phyloP scores from a whole-genome alignment of 2,888 invertebrate genomes.

The Cephus rjabovi region DNA sequence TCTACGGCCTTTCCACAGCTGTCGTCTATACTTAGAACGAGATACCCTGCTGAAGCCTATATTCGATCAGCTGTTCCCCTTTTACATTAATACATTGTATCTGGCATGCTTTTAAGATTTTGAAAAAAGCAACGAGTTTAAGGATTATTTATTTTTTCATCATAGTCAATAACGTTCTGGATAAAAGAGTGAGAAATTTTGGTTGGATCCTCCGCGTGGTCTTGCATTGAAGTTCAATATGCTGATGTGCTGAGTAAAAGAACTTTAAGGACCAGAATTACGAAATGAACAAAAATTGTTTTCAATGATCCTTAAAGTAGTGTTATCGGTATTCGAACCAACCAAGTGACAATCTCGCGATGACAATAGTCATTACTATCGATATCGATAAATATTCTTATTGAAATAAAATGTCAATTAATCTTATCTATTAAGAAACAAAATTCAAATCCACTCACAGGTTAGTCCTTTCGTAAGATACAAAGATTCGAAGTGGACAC shows the following conservation, averaged over 20 bases:
- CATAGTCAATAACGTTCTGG: neutral
- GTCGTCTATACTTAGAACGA: neutral
- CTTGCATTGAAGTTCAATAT: neutral
- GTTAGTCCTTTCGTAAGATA: neutral
- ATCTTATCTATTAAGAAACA: neutral
- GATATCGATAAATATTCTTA: neutral
- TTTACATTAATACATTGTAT: neutral
- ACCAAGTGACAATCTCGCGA: too few species aligned
- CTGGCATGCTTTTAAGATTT: neutral
- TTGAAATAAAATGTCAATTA: too few species aligned
- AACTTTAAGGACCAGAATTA: neutral
- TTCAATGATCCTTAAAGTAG: neutral
- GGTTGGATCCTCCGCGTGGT: too few species aligned
- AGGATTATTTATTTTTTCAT: neutral
- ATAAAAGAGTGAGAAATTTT: too few species aligned
- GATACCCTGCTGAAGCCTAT: neutral
- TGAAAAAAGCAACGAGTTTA: neutral
- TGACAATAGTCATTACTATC: neutral
- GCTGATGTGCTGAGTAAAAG: neutral
- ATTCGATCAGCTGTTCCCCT: neutral
- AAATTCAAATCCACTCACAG: neutral
- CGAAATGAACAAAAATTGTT: fast-evolving
- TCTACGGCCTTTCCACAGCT: neutral
- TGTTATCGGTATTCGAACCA: too few species aligned
- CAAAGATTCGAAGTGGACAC: too few species aligned